Evolutionary conservation across 2,113 vertebrate species (phyloP), one percentile per base, ranked within the genome.

Genomic region (Triplophysa rosa): DNA sequence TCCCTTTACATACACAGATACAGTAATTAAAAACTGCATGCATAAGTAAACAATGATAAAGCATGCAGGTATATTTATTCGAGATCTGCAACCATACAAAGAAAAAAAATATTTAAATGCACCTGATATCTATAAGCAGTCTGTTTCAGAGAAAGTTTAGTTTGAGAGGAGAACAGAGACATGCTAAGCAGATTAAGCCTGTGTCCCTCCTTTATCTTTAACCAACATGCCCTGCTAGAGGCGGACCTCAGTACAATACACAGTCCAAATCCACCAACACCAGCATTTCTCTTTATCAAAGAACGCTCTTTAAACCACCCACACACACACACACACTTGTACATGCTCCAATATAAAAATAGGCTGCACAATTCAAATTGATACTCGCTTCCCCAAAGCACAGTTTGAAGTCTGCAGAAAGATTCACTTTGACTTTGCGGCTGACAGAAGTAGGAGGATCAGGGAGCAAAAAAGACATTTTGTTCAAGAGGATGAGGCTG

Each of bases 211-310:
- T 89, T 86, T 89, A 88, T 88, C 87, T 92, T 91, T 92, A 92
- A 91, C 92, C 91, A 91, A 93, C 92, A 91, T 91, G 91, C 89
- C 92, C 91, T 93, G 92, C 93, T 90, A 92, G 72, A 69, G 72
- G 83, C 84, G 45, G 52, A 66, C 84, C 90, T 90, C 92, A 93
- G 92, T 92, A 87, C 87, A 86, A 90, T 91, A 93, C 92, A 92
- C 90, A 89, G 87, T 87, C 78, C 84, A 91, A 93, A 90, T 84
- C 81, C 89, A 86, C 84, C 87, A 87, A 58, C 64, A 82, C 59
- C 33, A 58, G 54, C 54, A 58, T n/a, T 10, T 58, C 19, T 16
- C 42, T 54, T 54, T 54, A 54, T 49, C 80, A 49, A 59, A 8
- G 1, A 7, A 37, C 58, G 13, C 68, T 26, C 16, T 16, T 63